Conservation (phyloP, 1,140 invertebrate genomes). For the Pseudoatta argentina region DNA sequence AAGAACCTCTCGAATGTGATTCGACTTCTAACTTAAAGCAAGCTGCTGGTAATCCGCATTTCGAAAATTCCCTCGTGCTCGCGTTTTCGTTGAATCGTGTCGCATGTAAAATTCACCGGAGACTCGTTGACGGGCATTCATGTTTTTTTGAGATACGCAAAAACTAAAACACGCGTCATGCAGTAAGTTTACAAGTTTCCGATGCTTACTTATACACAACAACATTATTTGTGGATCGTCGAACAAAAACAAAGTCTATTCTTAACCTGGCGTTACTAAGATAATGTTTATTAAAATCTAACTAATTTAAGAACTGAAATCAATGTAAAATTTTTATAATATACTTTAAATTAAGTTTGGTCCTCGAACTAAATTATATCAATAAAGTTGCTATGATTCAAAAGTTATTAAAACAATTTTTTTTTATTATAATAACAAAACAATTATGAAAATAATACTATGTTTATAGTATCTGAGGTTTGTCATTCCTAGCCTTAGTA, state of each 20-base stretch:
- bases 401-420: background rate
- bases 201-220: background rate
- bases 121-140: background rate
- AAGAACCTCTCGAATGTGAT: constrained; percentile 30
- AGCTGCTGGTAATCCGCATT: background rate
- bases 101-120: background rate
- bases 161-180: constrained; percentile 10
- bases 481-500: background rate
- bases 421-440: background rate
- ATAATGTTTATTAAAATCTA: background rate
- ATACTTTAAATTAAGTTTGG: background rate
- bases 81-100: background rate
- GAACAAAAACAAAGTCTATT: background rate
- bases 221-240: background rate
- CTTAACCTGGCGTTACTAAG: background rate
- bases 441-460: background rate
- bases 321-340: background rate
- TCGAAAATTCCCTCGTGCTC: background rate
- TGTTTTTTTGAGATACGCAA: constrained; percentile 7
- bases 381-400: too few species aligned
- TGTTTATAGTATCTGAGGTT: background rate
- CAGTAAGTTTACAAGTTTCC: constrained; percentile 4
- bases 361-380: background rate
- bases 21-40: constrained; percentile 18
- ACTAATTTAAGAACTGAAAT: background rate